Conservation (phyloP, 1,140 invertebrate genomes). For the Drosophila simulans region DNA sequence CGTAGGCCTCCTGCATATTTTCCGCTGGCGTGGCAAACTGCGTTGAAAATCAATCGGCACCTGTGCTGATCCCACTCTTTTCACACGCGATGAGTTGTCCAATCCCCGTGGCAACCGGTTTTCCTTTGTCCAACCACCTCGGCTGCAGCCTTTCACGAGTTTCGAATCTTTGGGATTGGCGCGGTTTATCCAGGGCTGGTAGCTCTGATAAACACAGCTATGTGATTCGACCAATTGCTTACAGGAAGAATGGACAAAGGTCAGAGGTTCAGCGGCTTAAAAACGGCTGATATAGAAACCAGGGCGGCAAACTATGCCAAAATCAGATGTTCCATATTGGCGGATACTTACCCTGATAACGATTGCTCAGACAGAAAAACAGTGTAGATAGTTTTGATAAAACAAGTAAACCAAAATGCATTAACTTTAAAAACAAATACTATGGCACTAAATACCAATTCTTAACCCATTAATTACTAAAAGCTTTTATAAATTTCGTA, state of each 20-base stretch:
- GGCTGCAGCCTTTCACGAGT: not conserved
- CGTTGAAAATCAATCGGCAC: slow-evolving; percentile 53
- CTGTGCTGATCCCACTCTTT: slow-evolving; percentile 19
- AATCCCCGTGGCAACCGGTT: slow-evolving; percentile 61
- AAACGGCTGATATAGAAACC: slow-evolving; percentile 20
- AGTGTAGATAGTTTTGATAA: no score
- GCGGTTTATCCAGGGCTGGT: slow-evolving; percentile 31
- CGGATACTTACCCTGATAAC: not conserved
- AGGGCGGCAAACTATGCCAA: slow-evolving; percentile 1
- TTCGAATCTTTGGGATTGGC: slow-evolving; percentile 31
- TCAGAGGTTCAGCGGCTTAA: slow-evolving; percentile 50
- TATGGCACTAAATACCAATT: no score
- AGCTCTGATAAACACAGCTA: slow-evolving; percentile 25
- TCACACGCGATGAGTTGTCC: slow-evolving; percentile 16
- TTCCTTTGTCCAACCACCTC: slow-evolving; percentile 18
- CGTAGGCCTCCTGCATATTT: slow-evolving; percentile 86
- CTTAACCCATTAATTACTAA: no score
- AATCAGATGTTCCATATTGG: slow-evolving; percentile 2
- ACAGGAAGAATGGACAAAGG: slow-evolving; percentile 27
- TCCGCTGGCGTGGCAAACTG: slow-evolving; percentile 53
- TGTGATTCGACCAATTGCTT: not conserved
- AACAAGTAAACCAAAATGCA: no score
- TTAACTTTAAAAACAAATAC: no score
- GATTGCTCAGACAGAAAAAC: no score
- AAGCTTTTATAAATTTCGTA: no score